Evolutionary conservation across 2,888 invertebrate genomes (phyloP).

Genomic region (Amorpha juglandis): DNA sequence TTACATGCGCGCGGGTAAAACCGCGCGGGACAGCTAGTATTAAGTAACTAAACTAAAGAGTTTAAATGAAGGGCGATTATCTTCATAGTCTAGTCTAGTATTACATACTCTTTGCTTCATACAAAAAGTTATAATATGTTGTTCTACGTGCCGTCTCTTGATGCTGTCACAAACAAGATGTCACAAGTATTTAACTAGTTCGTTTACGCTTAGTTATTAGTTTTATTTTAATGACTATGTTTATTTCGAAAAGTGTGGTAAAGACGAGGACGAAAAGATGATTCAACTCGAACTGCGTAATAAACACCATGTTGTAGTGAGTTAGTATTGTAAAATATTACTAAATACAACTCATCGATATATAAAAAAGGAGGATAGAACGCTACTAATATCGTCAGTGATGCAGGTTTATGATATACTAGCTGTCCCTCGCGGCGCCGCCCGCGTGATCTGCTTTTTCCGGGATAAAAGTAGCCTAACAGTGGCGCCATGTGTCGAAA

Average conservation of each 20-base stretch:
- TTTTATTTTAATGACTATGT: background rate
- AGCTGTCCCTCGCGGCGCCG: too few species aligned
- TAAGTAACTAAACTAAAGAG: background rate
- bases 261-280: background rate
- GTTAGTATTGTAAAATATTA: background rate
- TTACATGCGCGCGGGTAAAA: too few species aligned
- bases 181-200: background rate
- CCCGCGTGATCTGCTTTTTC: too few species aligned
- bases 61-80: background rate
- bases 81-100: too few species aligned
- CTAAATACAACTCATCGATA: too few species aligned
- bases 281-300: background rate
- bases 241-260: background rate
- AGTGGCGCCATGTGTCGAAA: too few species aligned
- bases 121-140: background rate
- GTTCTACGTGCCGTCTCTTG: too few species aligned
- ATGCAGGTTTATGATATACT: too few species aligned
- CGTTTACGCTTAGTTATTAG: background rate
- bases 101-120: background rate
- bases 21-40: too few species aligned
- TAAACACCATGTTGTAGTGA: background rate
- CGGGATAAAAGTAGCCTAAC: too few species aligned
- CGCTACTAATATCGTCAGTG: too few species aligned
- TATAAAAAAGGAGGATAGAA: too few species aligned
- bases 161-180: background rate